phyloP scores from a whole-genome alignment of 2,797 vertebrate species.

The Cryptoblepharus egeriae region DNA sequence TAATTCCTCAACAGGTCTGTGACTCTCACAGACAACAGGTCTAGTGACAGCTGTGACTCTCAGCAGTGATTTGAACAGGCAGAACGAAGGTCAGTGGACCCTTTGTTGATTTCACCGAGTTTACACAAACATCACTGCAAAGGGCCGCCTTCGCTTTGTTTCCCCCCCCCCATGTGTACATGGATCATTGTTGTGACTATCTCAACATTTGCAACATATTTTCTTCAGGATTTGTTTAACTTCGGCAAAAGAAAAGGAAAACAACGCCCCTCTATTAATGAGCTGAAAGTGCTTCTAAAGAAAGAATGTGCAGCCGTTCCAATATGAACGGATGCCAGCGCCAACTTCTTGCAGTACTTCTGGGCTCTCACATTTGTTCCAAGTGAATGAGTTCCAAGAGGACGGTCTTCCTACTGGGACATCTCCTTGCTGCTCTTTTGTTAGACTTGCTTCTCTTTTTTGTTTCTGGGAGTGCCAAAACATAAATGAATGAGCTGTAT shows the following conservation, averaged over 20 bases:
- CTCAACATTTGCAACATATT: constrained; percentile 76
- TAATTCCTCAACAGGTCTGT: constrained; percentile 60
- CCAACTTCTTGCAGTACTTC: constrained; percentile 65
- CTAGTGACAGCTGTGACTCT: constrained; percentile 37
- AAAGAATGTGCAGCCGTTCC: constrained; percentile 65
- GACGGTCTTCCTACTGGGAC: constrained; percentile 56
- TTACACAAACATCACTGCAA: constrained; percentile 63
- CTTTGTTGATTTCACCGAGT: constrained; percentile 71
- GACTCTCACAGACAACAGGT: too few relatives aligned
- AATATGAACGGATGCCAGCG: constrained; percentile 64
- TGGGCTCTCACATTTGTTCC: constrained; percentile 70
- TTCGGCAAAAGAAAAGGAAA: constrained; percentile 65
- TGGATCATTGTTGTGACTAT: constrained; percentile 75
- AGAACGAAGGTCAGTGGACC: constrained; percentile 66
- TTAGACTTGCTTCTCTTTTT: constrained; percentile 23
- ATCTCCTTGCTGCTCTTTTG: constrained; percentile 56
- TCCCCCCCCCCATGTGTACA: constrained; percentile 54
- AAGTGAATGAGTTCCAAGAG: constrained; percentile 59
- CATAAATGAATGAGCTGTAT: constrained; percentile 19
- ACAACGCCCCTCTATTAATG: constrained; percentile 71
- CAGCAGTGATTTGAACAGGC: constrained; percentile 56
- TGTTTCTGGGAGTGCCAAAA: not conserved
- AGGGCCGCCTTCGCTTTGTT: constrained; percentile 71
- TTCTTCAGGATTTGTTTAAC: constrained; percentile 70
- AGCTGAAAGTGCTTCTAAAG: constrained; percentile 72